These are phyloP conservation scores for Odobenus rosmarus DNA, from an alignment of 2,113 vertebrate species.

Conservation along the genomic window DNA sequence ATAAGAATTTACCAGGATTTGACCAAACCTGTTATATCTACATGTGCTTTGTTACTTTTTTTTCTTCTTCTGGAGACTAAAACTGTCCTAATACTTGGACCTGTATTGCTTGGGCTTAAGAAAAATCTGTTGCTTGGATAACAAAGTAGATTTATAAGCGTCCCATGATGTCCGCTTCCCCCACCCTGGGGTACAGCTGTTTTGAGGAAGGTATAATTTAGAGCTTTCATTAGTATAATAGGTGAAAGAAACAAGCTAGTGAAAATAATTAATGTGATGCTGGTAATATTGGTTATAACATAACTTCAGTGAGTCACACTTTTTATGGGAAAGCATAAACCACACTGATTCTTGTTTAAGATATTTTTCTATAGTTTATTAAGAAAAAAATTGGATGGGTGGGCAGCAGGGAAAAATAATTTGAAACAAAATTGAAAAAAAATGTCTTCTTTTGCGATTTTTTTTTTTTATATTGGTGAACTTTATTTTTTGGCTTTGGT, in stretches of 20 bases:
- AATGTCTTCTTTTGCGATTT: background rate
- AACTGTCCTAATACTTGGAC: background rate
- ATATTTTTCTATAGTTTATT: background rate
- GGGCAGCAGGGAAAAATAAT: background rate
- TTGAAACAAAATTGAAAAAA: background rate
- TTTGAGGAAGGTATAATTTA: background rate
- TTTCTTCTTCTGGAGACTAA: background rate
- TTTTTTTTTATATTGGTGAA: background rate
- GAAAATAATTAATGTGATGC: slow-evolving; percentile 26
- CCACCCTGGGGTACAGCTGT: background rate
- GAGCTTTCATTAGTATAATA: background rate
- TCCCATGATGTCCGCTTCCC: background rate
- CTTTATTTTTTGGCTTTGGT: slow-evolving; percentile 18
- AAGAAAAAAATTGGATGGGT: background rate
- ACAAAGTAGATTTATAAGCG: background rate
- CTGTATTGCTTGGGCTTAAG: background rate
- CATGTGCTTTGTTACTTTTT: background rate
- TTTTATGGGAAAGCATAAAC: slow-evolving; percentile 9
- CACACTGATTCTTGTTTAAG: background rate
- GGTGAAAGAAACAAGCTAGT: background rate
- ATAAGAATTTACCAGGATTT: slow-evolving; percentile 9
- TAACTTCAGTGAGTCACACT: slow-evolving; percentile 16
- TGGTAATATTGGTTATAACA: background rate
- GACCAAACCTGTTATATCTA: background rate
- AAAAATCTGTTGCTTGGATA: slow-evolving; percentile 25